phyloP scores from a whole-genome alignment of 2,797 vertebrate species.

The Tenualosa thibaudeaui region DNA sequence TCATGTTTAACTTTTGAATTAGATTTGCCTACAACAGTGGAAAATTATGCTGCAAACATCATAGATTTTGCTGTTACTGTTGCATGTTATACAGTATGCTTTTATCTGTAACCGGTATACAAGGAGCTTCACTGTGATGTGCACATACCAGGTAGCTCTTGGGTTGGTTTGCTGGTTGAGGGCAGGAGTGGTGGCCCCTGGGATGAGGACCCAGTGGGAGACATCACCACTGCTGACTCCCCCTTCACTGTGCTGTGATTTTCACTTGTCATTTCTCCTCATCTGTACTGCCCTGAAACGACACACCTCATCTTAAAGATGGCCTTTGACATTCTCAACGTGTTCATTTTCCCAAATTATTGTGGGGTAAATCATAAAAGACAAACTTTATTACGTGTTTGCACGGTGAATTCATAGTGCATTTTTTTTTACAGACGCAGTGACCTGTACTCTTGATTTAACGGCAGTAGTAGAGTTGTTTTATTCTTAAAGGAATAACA shows the following conservation, averaged over 20 bases:
- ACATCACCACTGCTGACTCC: slow-evolving; percentile 85
- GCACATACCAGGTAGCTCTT: slow-evolving; percentile 90
- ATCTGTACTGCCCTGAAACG: slow-evolving; percentile 62
- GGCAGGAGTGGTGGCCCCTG: slow-evolving; percentile 88
- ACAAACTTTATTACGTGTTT: neutral
- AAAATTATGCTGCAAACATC: too few relatives aligned
- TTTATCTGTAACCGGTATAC: too few relatives aligned
- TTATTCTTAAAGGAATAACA: neutral
- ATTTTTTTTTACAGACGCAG: too few relatives aligned
- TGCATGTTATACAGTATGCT: too few relatives aligned
- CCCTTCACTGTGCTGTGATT: slow-evolving; percentile 87
- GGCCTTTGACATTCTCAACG: neutral
- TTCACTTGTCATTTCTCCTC: slow-evolving; percentile 92
- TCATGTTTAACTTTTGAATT: too few relatives aligned
- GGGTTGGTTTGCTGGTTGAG: slow-evolving; percentile 81
- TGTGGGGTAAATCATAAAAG: neutral
- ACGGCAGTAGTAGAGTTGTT: neutral
- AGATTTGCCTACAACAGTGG: too few relatives aligned
- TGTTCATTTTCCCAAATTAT: neutral
- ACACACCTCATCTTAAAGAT: neutral
- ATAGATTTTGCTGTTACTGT: too few relatives aligned
- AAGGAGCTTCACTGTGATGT: neutral
- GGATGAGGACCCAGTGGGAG: slow-evolving; percentile 84
- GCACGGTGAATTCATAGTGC: too few relatives aligned
- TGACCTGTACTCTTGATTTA: neutral